These are phyloP conservation scores for Macropodus opercularis DNA, from an alignment of 2,797 vertebrate genomes.

Conservation along the genomic window DNA sequence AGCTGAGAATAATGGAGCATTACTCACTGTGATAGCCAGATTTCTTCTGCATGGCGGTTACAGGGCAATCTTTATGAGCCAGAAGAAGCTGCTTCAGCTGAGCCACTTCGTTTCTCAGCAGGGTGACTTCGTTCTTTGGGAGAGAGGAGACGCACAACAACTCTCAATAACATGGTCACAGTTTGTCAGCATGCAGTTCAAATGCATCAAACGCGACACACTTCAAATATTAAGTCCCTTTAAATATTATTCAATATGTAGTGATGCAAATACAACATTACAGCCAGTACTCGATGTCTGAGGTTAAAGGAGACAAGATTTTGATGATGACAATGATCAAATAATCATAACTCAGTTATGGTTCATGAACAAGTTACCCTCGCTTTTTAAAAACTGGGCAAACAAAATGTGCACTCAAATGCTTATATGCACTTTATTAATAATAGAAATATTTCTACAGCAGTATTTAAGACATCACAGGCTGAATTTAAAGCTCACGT, in stretches of 20 bases:
- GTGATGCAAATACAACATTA: background rate
- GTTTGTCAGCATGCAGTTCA: conserved; percentile 11
- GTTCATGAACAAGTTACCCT: background rate
- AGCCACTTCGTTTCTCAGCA: conserved; percentile 99
- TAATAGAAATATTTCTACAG: no score
- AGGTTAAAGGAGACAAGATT: no score
- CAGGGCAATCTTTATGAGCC: conserved; percentile 99
- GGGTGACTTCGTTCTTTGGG: conserved; percentile 96
- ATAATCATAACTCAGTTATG: no score
- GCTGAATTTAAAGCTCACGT: conserved; percentile 25
- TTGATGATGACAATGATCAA: no score
- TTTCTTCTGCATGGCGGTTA: conserved; percentile 99
- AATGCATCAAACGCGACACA: background rate
- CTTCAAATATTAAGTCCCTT: no score
- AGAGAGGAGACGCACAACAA: conserved; percentile 75
- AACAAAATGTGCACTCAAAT: no score
- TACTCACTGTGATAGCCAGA: conserved; percentile 99
- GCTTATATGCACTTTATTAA: no score
- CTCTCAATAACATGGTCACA: conserved; percentile 39
- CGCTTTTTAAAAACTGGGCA: no score
- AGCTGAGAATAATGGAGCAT: conserved; percentile 90
- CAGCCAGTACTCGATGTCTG: background rate
- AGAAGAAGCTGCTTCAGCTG: conserved; percentile 99
- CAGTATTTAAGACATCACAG: conserved; percentile 6
- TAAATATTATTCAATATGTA: no score